Base-by-base conservation (phyloP, 2,888 invertebrate genomes). In the Eutolmus rufibarbis region DNA sequence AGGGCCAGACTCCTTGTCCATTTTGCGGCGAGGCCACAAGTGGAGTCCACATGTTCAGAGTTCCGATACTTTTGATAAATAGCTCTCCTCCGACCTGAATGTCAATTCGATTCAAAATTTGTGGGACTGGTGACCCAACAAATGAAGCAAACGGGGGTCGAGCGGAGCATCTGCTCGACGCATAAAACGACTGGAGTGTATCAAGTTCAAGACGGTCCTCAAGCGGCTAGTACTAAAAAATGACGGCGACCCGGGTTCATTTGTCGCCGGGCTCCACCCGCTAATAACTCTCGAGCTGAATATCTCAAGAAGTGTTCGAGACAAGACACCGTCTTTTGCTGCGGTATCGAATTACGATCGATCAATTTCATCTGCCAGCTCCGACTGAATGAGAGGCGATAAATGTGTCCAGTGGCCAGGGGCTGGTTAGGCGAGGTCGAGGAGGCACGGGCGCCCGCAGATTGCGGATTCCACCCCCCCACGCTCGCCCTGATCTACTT, bases 291-390 rank as follows among this genome's bases (percentile, higher is more conserved):
- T 23, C 16, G 56, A 46, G 14, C 81, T 79, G 81, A 51, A 56
- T 81, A n/a, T 51, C 34, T 34, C 56, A 81, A 51, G 81, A 81
- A 40, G 46, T 23, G 43, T 46, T 28, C 43, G 79, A 34, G 81
- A 28, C 81, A 56, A 81, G 79, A 46, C 7, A 79, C 79, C 40
- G 79, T 56, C 51, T 7, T 2, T 28, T 23, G 28, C n/a, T 23
- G n/a, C 79, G 51, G 56, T 81, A 81, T 81, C 81, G 43, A 5
- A 12, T 81, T 81, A 46, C 81, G 2, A 31, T 56, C 81, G 81
- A 81, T 81, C 56, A 31, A 31, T 81, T 81, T 56, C 81, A 81
- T 81, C 56, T 81, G 46, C 46, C 81, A 81, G 51, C 31, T 56
- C 34, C 81, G 56, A 81, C 56, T 81, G 51, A 81, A 81, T n/a